Evolutionary conservation across 2,113 vertebrate species (phyloP).

Genomic region (Hydrolagus affinis): DNA sequence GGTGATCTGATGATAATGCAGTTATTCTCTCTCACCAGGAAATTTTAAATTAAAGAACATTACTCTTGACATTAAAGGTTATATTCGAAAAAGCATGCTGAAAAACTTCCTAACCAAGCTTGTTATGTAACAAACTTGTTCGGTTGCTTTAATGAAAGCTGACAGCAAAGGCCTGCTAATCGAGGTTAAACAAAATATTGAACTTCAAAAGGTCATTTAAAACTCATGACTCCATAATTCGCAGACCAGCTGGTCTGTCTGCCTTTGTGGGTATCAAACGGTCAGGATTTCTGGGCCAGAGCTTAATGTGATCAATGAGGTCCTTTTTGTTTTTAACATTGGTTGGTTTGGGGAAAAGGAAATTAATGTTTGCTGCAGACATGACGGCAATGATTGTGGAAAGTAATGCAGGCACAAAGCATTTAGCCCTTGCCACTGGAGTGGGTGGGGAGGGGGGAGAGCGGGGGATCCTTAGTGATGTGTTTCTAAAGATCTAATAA

Average conservation of each 20-base stretch:
- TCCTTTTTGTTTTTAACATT: not conserved
- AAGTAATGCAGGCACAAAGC: not conserved
- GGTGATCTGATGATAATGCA: not conserved
- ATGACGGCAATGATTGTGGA: not conserved
- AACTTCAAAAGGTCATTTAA: not conserved
- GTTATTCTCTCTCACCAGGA: not conserved
- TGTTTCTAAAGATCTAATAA: no score
- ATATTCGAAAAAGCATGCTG: not conserved
- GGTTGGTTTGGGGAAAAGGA: not conserved
- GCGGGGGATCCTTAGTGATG: no score
- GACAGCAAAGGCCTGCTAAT: not conserved
- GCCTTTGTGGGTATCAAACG: not conserved
- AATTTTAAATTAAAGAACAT: not conserved
- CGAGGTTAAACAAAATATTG: not conserved
- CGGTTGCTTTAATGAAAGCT: not conserved
- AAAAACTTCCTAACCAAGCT: not conserved
- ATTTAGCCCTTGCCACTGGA: not conserved
- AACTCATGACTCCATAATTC: not conserved
- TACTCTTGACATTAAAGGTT: not conserved
- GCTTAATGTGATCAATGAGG: not conserved
- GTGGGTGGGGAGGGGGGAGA: no score
- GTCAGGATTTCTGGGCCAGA: not conserved
- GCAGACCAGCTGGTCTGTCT: not conserved
- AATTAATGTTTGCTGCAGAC: not conserved
- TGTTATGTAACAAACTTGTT: not conserved